Conservation (phyloP, 2,797 vertebrate species). For the Diglossa cyanea region DNA sequence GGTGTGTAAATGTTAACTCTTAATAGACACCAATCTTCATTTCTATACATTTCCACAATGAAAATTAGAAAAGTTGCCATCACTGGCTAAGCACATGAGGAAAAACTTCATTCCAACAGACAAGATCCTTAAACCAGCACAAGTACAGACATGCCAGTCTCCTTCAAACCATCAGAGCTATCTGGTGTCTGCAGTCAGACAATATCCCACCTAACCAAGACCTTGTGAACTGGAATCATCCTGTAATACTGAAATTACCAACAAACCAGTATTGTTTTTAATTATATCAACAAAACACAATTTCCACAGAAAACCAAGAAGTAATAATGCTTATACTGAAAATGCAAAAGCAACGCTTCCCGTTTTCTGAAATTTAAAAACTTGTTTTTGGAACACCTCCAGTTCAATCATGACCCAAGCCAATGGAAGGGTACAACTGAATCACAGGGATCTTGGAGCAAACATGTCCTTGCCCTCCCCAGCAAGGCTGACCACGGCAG, state of each 20-base stretch:
- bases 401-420: neutral
- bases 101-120: neutral
- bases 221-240: neutral
- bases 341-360: rapidly evolving
- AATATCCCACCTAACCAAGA: neutral
- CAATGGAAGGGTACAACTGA: neutral
- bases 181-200: neutral
- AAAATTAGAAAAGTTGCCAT: neutral
- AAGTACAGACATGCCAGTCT: neutral
- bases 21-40: neutral
- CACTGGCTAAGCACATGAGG: neutral
- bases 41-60: neutral
- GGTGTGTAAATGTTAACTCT: neutral
- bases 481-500: neutral
- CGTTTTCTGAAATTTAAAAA: neutral
- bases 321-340: rapidly evolving
- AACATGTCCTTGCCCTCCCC: rapidly evolving
- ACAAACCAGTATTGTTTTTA: neutral
- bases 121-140: neutral
- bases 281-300: neutral
- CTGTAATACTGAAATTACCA: neutral
- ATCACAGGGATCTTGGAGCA: rapidly evolving
- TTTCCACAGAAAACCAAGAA: neutral
- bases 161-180: neutral
- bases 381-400: neutral